A percentile compares a stretch with the other conserved stretches of the same genome.
These are phyloP conservation scores for Metopolophium dirhodum DNA, from an alignment of 1,140 invertebrate genomes.

Conservation along the genomic window DNA sequence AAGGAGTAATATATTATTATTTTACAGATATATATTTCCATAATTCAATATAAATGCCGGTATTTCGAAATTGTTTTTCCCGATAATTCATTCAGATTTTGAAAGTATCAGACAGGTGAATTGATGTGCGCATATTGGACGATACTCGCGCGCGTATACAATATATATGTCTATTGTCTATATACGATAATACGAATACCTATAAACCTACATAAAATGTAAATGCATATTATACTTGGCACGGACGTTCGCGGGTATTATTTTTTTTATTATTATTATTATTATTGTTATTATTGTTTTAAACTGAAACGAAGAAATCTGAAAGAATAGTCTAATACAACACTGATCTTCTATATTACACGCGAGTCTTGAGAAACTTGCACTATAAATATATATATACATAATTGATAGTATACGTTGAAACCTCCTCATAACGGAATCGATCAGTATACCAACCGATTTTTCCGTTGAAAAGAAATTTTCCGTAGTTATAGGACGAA, in stretches of 20 bases:
- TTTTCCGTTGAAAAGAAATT: no score
- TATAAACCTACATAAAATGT: not conserved
- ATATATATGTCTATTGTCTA: not conserved
- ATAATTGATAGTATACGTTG: not conserved
- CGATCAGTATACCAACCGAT: no score
- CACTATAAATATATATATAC: not conserved
- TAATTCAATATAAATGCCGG: not conserved
- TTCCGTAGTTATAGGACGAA: no score
- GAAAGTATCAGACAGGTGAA: conserved; percentile 28
- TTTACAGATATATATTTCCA: conserved; percentile 9
- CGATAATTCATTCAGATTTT: conserved; percentile 40
- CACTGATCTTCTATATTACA: no score
- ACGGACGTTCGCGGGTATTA: not conserved
- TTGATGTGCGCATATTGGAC: conserved; percentile 27
- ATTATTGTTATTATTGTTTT: not conserved
- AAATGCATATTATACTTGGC: not conserved
- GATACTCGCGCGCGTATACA: not conserved
- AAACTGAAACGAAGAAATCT: not conserved
- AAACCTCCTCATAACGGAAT: no score
- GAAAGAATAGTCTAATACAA: not conserved
- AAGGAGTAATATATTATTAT: conserved; percentile 23
- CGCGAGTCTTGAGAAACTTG: not conserved
- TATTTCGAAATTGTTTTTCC: conserved; percentile 7
- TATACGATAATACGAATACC: not conserved
- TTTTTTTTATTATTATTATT: not conserved